A percentile compares a stretch with the other conserved stretches of the same genome.
These are phyloP conservation scores for Parnassius apollo DNA, from an alignment of 2,888 invertebrate genomes.

Conservation along the genomic window DNA sequence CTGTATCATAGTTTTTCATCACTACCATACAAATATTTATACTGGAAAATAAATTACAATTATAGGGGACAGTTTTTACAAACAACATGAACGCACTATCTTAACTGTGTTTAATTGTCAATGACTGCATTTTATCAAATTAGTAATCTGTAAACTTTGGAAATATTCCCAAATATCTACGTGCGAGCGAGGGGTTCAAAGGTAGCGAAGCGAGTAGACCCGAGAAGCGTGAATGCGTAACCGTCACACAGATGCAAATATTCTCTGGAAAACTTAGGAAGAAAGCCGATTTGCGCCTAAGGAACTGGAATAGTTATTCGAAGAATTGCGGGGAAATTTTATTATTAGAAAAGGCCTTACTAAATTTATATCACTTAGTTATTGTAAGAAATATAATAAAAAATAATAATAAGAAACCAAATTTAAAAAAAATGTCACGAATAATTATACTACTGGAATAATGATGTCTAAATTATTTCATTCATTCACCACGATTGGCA, in stretches of 20 bases:
- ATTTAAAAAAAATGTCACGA: no score
- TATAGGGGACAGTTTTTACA: background rate
- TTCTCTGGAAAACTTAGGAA: constrained; percentile 33
- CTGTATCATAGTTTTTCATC: no score
- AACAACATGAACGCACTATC: background rate
- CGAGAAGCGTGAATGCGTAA: constrained; percentile 63
- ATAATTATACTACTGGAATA: no score
- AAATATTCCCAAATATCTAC: constrained; percentile 60
- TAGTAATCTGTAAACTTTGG: constrained; percentile 58
- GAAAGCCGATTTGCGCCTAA: constrained; percentile 1
- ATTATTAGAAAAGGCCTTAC: no score
- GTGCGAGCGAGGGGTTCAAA: constrained; percentile 56
- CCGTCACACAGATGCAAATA: constrained; percentile 43
- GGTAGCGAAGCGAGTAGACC: constrained; percentile 58
- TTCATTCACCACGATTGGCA: no score
- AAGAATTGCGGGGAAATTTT: no score
- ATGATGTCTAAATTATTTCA: no score
- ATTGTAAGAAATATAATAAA: no score
- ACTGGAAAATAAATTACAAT: no score
- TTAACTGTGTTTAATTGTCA: background rate
- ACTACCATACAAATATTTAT: no score
- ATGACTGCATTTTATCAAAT: constrained; percentile 39
- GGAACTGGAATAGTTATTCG: background rate
- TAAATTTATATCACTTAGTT: no score
- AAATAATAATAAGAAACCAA: no score